Evolutionary conservation across 2,797 vertebrate species (phyloP).

Genomic region (Rhinella marina): DNA sequence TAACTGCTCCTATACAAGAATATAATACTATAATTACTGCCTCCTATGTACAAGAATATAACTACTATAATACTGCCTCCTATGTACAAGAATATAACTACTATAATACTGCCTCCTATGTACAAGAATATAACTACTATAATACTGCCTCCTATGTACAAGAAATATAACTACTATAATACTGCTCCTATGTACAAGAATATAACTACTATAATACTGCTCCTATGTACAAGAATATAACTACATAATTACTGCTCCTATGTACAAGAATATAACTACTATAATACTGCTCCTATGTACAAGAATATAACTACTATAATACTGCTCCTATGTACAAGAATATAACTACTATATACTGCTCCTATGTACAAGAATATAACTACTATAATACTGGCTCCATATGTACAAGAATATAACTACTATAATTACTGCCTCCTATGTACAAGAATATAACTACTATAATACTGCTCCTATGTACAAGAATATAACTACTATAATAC

Average conservation of each 20-base stretch:
- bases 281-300: not conserved
- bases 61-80: not conserved
- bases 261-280: slow-evolving; percentile 18
- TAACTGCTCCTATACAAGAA: slow-evolving; percentile 1
- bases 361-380: not conserved
- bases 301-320: slow-evolving; percentile 12
- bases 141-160: slow-evolving; percentile 1
- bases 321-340: slow-evolving; percentile 4
- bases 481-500: not conserved
- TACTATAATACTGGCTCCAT: not conserved
- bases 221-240: not conserved
- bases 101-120: not conserved
- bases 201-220: not conserved
- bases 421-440: not conserved
- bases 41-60: slow-evolving; percentile 5
- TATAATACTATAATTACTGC: not conserved
- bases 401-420: slow-evolving; percentile 9
- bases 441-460: not conserved
- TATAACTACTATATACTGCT: not conserved
- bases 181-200: not conserved
- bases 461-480: not conserved
- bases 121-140: slow-evolving; percentile 11
- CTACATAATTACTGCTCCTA: not conserved
- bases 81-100: slow-evolving; percentile 1
- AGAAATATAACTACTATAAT: slow-evolving; percentile 8